Conservation (phyloP, 2,888 invertebrate species). For the Nysson spinosus region DNA sequence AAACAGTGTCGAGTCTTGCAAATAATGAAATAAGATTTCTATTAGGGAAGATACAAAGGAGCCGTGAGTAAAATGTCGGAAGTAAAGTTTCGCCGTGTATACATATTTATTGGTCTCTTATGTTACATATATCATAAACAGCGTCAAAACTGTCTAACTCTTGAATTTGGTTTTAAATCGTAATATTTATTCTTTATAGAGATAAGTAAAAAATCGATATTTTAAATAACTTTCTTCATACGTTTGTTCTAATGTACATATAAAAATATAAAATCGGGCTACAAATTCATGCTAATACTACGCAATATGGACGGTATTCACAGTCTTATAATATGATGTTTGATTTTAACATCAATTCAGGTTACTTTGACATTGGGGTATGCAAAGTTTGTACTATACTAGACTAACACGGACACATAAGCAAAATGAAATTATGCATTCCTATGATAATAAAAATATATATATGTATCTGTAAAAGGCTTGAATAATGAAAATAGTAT, state of each 20-base stretch:
- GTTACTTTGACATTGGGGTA: constrained; percentile 13
- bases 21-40: too few relatives aligned
- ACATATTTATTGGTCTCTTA: constrained; percentile 22
- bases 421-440: constrained; percentile 29
- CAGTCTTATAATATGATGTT: constrained; percentile 57
- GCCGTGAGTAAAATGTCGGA: too few relatives aligned
- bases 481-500: constrained; percentile 9
- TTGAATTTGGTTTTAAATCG: too few relatives aligned
- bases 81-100: too few relatives aligned
- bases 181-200: neutral
- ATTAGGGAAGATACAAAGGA: too few relatives aligned
- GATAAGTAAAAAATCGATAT: neutral
- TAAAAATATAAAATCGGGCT: constrained; percentile 45
- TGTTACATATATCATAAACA: constrained; percentile 29
- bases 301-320: constrained; percentile 60
- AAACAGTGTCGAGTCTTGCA: too few relatives aligned
- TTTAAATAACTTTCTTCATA: constrained; percentile 16
- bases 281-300: constrained; percentile 31
- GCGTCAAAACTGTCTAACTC: constrained; percentile 18
- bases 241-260: constrained; percentile 47
- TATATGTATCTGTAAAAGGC: constrained; percentile 38
- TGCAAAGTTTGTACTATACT: constrained; percentile 50
- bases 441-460: constrained; percentile 40
- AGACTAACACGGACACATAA: constrained; percentile 39
- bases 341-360: constrained; percentile 16